Base-by-base conservation (phyloP, 2,888 invertebrate genomes). In the Lepeophtheirus nordmannii region DNA sequence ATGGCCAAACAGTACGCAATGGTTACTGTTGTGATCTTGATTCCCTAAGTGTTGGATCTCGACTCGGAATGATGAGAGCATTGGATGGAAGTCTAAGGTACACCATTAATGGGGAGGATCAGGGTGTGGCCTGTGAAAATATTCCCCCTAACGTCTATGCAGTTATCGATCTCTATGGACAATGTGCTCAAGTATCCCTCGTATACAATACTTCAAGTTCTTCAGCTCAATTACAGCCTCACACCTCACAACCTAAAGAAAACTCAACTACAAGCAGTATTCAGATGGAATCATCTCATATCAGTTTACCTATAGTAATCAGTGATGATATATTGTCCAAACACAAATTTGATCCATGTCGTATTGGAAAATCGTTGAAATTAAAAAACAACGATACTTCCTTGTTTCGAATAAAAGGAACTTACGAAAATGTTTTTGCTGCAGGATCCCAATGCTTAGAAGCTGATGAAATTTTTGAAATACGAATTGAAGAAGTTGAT, bases 91-190 rank as follows among this genome's bases (percentile, higher is more conserved):
- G 83, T 69, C 80, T 92, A 12, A 89, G 91, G 74, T 90, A 88
- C 76, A 90, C 85, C 74, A 78, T 89, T 67, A 87, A 91, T 73
- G 89, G 89, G 0, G 82, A 87, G 72, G 88, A 90, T 72, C 87
- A 89, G 79, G 91, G 90, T 14, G 80, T 84, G 23, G 91, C 92
- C 1, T 89, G 87, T 76, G 82, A 83, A 65, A 85, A 86, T 68
- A 81, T 87, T 5, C 85, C 86, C 68, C 78, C 82, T 46, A 71
- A 72, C 72, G 83, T 93, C 66, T 94, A 88, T 78, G 92, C 91
- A 1, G 91, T 94, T n/a, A 84, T 94, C 62, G 93, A 94, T 78
- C 79, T 94, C 64, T 93, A 92, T 73, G 93, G 93, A 0, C 90
- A 90, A 74, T 94, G 94, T 76, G 89, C 91, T 1, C 90, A 93